These are phyloP conservation scores for Anableps anableps DNA, from an alignment of 2,797 vertebrate genomes.

Conservation along the genomic window DNA sequence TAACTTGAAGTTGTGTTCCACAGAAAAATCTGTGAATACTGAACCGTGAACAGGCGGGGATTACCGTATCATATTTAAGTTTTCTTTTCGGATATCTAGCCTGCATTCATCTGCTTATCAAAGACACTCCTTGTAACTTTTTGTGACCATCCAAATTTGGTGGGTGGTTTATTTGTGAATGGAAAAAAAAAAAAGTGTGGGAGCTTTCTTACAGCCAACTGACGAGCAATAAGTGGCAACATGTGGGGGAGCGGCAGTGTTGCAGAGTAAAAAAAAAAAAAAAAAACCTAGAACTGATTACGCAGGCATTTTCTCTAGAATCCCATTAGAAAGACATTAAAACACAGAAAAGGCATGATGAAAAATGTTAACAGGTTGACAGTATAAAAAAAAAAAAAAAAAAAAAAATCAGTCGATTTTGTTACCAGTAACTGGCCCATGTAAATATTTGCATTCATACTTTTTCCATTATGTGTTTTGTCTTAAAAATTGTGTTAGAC, in stretches of 20 bases:
- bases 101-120: no score
- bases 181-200: not conserved
- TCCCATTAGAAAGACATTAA: not conserved
- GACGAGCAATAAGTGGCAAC: not conserved
- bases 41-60: no score
- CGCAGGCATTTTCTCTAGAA: not conserved
- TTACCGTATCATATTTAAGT: no score
- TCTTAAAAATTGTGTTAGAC: not conserved
- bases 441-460: not conserved
- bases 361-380: not conserved
- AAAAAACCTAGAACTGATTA: no score
- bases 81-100: no score
- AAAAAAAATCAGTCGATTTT: not conserved
- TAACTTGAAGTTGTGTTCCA: no score
- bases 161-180: no score
- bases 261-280: not conserved
- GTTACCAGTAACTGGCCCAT: not conserved
- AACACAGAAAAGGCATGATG: not conserved
- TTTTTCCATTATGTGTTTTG: not conserved
- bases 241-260: not conserved
- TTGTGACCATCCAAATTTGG: no score
- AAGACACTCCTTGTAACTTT: no score
- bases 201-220: not conserved
- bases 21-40: no score
- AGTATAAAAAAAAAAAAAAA: no score